Evolutionary conservation across 2,797 vertebrate species (phyloP), one percentile per base, ranked within the genome.

Genomic region (Coilia nasus): DNA sequence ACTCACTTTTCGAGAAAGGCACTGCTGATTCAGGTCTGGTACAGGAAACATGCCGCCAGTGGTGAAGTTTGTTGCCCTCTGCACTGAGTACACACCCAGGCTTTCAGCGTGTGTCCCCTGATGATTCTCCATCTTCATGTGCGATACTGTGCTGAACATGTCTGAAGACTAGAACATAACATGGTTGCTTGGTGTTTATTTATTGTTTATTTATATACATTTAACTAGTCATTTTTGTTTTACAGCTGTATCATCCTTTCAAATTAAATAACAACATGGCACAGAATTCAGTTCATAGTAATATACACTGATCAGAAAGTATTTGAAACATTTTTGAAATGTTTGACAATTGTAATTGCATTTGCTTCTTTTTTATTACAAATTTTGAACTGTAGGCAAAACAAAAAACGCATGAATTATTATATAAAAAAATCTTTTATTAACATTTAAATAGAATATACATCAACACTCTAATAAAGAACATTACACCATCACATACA

Each of bases 161-260:
- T 78, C 71, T 78, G 71, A 78, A 35, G 71, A 78, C 71, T 78
- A 44, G 71, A 78, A 31, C 35, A 78, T 4, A 78, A 78, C 19
- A 78, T 19, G 5, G 28, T 44, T 19, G 17, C 21, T 44, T 21
- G 35, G 5, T 17, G 31, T 78, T 78, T 44, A 44, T 15, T 41
- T 35, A 1, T 54, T 54, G 7, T 54, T 54, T 54, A 54, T 54
- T 54, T 10, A 9, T 3, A 54, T 54, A 41, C 7, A 44, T 44
- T 17, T 15, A 10, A 35, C 31, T n/a, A n/a, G n/a, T 75, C 6
- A 17, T 7, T 17, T 35, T 75, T 31, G 19, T 78, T 44, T 17
- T 35, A 78, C 31, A 78, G 41, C 25, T 71, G 28, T 0, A 71
- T 78, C 35, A 54, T 78, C n/a, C 28, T 1, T 71, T 15, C 64